These are phyloP conservation scores for Lycorma delicatula DNA, from an alignment of 1,140 invertebrate genomes.

Conservation along the genomic window DNA sequence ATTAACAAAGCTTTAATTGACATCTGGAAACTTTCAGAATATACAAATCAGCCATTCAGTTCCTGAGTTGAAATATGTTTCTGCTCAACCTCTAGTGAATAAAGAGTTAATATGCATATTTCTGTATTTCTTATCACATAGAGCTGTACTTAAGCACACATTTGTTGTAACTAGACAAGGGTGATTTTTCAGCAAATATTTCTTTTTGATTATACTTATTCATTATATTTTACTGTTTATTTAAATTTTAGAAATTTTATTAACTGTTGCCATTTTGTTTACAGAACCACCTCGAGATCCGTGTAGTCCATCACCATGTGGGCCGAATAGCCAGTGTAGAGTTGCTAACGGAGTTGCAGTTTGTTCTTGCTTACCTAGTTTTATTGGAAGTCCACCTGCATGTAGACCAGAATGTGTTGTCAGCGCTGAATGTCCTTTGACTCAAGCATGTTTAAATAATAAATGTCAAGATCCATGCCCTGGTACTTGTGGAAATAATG, in stretches of 20 bases:
- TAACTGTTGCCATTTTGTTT: conserved; percentile 14
- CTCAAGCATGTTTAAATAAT: conserved; percentile 64
- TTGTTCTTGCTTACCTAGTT: conserved; percentile 53
- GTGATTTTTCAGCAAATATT: no score
- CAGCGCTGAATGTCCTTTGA: conserved; percentile 67
- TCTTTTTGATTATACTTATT: no score
- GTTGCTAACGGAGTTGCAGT: conserved; percentile 55
- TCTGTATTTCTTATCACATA: no score
- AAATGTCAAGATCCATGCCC: conserved; percentile 71
- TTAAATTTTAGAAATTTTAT: background rate
- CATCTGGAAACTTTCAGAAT: no score
- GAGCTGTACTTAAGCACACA: no score
- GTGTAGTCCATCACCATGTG: conserved; percentile 52
- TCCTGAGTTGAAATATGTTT: no score
- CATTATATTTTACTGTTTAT: no score
- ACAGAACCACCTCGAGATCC: conserved; percentile 34
- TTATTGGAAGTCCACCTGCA: conserved; percentile 55
- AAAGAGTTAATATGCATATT: no score
- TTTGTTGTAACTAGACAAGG: no score
- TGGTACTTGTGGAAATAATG: conserved; percentile 66
- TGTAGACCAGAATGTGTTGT: conserved; percentile 72
- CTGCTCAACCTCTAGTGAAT: no score
- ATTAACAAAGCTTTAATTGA: no score
- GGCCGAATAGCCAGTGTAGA: conserved; percentile 60
- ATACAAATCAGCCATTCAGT: no score